Evolutionary conservation across 2,797 vertebrate species (phyloP), one percentile per base, ranked within the genome.

Genomic region (Carapus acus): DNA sequence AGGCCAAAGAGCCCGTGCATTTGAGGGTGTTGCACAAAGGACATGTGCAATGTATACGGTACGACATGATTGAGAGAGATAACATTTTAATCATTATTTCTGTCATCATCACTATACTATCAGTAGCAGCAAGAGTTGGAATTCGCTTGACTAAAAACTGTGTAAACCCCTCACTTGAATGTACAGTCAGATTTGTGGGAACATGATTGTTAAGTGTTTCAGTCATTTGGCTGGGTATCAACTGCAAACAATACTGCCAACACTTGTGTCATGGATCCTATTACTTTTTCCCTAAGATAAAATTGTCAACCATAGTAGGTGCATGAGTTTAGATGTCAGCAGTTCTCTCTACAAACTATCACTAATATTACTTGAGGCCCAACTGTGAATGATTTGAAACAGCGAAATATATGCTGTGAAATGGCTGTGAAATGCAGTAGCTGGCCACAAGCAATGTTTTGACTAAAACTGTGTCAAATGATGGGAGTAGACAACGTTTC

Each of bases 141-240:
- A n/a, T n/a, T n/a, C n/a, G n/a, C n/a, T n/a, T n/a, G n/a, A n/a
- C n/a, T n/a, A n/a, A n/a, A n/a, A n/a, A n/a, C n/a, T n/a, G n/a
- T n/a, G n/a, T n/a, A n/a, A n/a, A n/a, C n/a, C n/a, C n/a, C n/a
- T 27, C 24, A 27, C 9, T 27, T 27, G 24, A 27, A 39, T 9
- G 39, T 85, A 81, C 81, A 79, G 60, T 70, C 22, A 75, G 67
- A 62, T 66, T 79, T 78, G 79, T 77, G 84, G 77, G 81, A 83
- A 69, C 79, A 83, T 83, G 68, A 83, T 73, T 49, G 67, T 61
- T 31, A 53, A 83, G 74, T 72, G 70, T 84, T 86, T 82, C 85
- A 82, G 85, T 83, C 76, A 78, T 86, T 86, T 87, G 81, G 65
- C 75, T 6, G 66, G 74, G 73, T 83, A 70, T 83, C 82, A 77